Conservation (phyloP, 1,140 invertebrate species). For the Ruditapes philippinarum region DNA sequence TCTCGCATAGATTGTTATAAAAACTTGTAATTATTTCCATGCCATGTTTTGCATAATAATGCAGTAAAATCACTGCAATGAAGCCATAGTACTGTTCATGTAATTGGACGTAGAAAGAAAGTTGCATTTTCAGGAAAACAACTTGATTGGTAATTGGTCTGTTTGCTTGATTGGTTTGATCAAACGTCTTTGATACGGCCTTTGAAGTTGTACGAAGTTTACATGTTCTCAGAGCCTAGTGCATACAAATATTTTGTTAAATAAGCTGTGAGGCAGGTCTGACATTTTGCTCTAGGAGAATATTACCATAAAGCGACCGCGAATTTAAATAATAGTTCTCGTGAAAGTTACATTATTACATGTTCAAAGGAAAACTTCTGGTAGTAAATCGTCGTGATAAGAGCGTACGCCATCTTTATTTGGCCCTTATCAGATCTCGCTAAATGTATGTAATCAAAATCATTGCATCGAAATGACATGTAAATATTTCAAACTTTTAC, state of each 20-base stretch:
- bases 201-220: not conserved
- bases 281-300: conserved; percentile 37
- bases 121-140: not conserved
- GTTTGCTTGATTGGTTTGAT: conserved; percentile 10
- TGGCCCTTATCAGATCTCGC: conserved; percentile 52
- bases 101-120: not conserved
- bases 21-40: too few species aligned
- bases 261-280: conserved; percentile 16
- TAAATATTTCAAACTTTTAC: conserved; percentile 61
- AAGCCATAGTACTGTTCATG: not conserved
- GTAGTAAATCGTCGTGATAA: conserved; percentile 54
- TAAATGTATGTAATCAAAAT: conserved; percentile 67
- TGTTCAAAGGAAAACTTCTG: conserved; percentile 54
- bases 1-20: too few species aligned
- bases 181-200: not conserved
- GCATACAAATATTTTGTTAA: conserved; percentile 26
- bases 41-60: not conserved
- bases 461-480: conserved; percentile 63
- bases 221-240: not conserved
- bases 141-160: not conserved
- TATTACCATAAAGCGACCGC: conserved; percentile 49
- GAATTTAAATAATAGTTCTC: conserved; percentile 63
- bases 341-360: conserved; percentile 56
- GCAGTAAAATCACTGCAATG: not conserved
- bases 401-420: conserved; percentile 26